Evolutionary conservation across 2,797 vertebrate genomes (phyloP), one percentile per base, ranked within the genome.

Genomic region (Galagoides demidoff): DNA sequence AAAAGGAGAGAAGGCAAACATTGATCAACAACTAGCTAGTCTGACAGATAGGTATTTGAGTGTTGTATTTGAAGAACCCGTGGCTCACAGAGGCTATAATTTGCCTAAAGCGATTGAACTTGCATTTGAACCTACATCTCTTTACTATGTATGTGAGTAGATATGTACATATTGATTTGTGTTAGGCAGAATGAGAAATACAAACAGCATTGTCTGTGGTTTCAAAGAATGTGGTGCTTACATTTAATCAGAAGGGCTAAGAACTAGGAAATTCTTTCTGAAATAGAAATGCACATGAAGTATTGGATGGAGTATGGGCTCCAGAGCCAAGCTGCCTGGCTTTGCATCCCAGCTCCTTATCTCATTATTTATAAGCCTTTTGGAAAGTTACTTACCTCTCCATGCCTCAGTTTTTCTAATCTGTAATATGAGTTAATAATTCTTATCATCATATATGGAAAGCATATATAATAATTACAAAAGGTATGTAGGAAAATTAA

Each of bases 321-420:
- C 63, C 20, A 17, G 66, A 57, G n/a, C 71, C 43, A 77, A 8
- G 23, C 23, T 94, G 77, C 11, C 19, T 64, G 43, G 39, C 4
- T 85, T 39, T 76, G 55, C 81, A 55, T 14, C 77, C 22, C 83
- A 85, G 29, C 57, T 87, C 55, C 31, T 31, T 85, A 19, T 76
- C 43, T 88, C n/a, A 64, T 29, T 14, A 79, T 61, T 27, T 64
- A 14, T 17, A 31, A 70, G 29, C 10, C 34, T 82, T 81, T 82
- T 59, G 16, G 68, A 64, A 90, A 90, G 55, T 55, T 78, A 63
- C 52, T 91, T 73, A 73, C 49, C 61, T 91, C 29, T 74, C 39
- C 52, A 19, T 52, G 27, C 52, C 68, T 95, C 43, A 64, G 16
- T 76, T 90, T 95, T 93, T 83, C 79, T 93, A 29, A 64, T 79